Conservation (phyloP, 1,140 invertebrate species). For the Lethocerus indicus region DNA sequence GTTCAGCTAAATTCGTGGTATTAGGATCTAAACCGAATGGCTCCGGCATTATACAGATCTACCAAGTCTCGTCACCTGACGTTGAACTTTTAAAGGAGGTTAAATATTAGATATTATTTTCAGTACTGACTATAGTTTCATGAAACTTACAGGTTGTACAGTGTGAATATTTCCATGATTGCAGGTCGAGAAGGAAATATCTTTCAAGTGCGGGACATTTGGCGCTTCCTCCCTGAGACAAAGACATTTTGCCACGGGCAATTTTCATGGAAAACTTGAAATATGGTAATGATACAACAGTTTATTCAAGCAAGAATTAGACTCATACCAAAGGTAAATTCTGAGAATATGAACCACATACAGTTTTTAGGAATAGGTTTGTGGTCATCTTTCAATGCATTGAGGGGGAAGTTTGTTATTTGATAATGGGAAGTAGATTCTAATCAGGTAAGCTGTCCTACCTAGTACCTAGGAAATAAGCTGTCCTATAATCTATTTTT, state of each 20-base stretch:
- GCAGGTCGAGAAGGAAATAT: conserved; percentile 51
- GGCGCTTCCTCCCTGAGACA: conserved; percentile 64
- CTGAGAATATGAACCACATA: too few species aligned
- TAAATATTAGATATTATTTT: not conserved
- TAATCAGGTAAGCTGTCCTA: too few species aligned
- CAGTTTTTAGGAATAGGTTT: too few species aligned
- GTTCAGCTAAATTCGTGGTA: conserved; percentile 77
- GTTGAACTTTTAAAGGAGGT: conserved; percentile 50
- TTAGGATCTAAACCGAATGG: conserved; percentile 71
- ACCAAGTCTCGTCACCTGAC: conserved; percentile 57
- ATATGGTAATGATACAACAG: conserved; percentile 42
- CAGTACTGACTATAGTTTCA: not conserved
- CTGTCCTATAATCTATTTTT: too few species aligned
- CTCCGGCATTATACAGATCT: conserved; percentile 74
- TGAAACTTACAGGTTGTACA: not conserved
- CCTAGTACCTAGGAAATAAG: too few species aligned
- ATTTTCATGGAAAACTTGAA: conserved; percentile 74
- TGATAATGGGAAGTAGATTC: too few species aligned
- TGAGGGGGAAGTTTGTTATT: too few species aligned
- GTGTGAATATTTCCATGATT: not conserved
- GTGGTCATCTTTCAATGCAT: too few species aligned
- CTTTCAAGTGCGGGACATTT: conserved; percentile 89
- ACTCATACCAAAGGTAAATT: too few species aligned
- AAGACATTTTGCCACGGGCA: conserved; percentile 72
- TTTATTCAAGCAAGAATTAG: too few species aligned